phyloP scores from a whole-genome alignment of 1,140 invertebrate genomes.

The Ips typographus region DNA sequence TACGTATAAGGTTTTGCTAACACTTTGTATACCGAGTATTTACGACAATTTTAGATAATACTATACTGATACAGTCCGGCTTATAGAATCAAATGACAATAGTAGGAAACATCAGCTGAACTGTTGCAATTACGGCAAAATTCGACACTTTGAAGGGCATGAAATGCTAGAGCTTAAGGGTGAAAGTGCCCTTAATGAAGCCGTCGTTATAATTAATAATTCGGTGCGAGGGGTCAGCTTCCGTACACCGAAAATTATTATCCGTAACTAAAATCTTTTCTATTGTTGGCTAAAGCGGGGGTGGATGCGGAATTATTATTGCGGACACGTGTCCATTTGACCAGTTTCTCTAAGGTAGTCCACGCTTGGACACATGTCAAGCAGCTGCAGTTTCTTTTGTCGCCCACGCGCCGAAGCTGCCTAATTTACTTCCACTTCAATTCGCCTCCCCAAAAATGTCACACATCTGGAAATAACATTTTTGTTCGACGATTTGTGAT shows the following conservation, averaged over 20 bases:
- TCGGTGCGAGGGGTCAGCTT: constrained; percentile 30
- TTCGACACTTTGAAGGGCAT: constrained; percentile 3
- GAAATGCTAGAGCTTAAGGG: constrained; percentile 19
- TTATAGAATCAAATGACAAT: too few species aligned
- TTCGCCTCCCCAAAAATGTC: constrained; percentile 44
- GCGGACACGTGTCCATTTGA: constrained; percentile 35
- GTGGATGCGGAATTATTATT: constrained; percentile 40
- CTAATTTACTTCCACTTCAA: constrained; percentile 47
- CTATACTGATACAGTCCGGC: too few species aligned
- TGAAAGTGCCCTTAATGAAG: constrained; percentile 28
- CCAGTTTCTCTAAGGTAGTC: constrained; percentile 40
- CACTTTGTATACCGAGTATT: too few species aligned
- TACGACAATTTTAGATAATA: too few species aligned
- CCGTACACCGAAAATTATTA: constrained; percentile 42
- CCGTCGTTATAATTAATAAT: constrained; percentile 29
- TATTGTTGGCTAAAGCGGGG: constrained; percentile 45
- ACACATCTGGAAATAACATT: constrained; percentile 46
- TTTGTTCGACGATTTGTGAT: too few species aligned
- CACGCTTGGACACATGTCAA: constrained; percentile 42
- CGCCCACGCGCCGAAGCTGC: constrained; percentile 46
- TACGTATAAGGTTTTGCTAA: too few species aligned
- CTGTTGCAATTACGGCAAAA: too few species aligned
- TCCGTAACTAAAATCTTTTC: constrained; percentile 48
- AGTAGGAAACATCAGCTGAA: too few species aligned
- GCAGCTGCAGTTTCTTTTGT: constrained; percentile 48